Evolutionary conservation across 2,888 invertebrate genomes (phyloP), one percentile per base, ranked within the genome.

Genomic region (Ischnura elegans): DNA sequence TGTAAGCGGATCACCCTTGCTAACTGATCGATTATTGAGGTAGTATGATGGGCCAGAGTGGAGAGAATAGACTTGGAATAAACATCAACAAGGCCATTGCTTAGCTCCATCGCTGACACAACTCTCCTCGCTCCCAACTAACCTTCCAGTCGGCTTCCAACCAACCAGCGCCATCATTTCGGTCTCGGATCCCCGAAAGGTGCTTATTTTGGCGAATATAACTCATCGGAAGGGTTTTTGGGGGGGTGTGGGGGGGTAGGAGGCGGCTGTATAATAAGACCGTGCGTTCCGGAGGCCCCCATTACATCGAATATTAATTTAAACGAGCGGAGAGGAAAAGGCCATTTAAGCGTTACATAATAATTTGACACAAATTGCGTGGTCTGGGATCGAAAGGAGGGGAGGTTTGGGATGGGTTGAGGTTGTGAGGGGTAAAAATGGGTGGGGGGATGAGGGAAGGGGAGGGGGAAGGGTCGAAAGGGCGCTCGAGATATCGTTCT

Each of bases 361-460:
- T 90, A 90, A 90, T 90, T 90, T 90, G 90, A 90, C 90, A 61
- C 90, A 90, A 90, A 90, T 61, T 61, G 66, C 90, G 61, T 47
- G 13, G 61, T 25, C 6, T 43, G 51, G 29, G 51, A 55, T n/a
- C 29, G 55, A 43, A 21, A 25, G 55, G 55, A 25, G 42, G 55
- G n/a, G n/a, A n/a, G n/a, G n/a, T n/a, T n/a, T n/a, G n/a, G n/a
- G n/a, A n/a, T n/a, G n/a, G n/a, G n/a, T n/a, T n/a, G n/a, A n/a
- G n/a, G n/a, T n/a, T n/a, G n/a, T n/a, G n/a, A n/a, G n/a, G n/a
- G n/a, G n/a, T n/a, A n/a, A n/a, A n/a, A n/a, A n/a, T 55, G 55
- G 55, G 36, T 5, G 21, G 55, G 55, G 87, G 25, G 42, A 36
- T n/a, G 55, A 42, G 42, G 87, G 55, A 42, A 5, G 19, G 8